A percentile compares a stretch with the other conserved stretches of the same genome.
Conservation (phyloP, 1,140 invertebrate genomes). For the Chlorops oryzae region DNA sequence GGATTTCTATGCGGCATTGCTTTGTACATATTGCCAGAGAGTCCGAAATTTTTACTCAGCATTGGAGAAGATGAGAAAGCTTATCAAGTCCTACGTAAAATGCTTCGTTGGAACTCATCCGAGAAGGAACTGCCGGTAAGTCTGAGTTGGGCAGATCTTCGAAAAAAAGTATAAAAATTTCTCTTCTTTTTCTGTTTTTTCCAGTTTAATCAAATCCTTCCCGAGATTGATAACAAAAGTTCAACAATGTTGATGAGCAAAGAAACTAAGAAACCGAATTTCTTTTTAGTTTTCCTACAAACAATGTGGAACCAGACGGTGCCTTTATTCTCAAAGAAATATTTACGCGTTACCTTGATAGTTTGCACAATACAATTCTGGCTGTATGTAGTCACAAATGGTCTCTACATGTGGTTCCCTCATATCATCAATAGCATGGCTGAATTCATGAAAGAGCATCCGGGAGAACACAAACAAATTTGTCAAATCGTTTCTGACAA, state of each 20-base stretch:
- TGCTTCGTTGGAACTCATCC: slow-evolving; percentile 57
- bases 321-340: slow-evolving; percentile 49
- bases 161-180: no score
- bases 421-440: slow-evolving; percentile 20
- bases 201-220: slow-evolving; percentile 7
- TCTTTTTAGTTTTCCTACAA: slow-evolving; percentile 11
- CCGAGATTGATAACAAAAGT: slow-evolving; percentile 13
- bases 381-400: slow-evolving; percentile 48
- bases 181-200: no score
- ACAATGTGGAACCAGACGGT: slow-evolving; percentile 49
- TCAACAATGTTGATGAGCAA: background rate
- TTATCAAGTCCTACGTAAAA: slow-evolving; percentile 52
- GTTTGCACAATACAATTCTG: slow-evolving; percentile 37
- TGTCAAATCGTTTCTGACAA: slow-evolving; percentile 20
- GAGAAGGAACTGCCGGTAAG: slow-evolving; percentile 21
- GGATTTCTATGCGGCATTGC: slow-evolving; percentile 33
- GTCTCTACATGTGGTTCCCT: slow-evolving; percentile 25
- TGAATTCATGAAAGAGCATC: slow-evolving; percentile 15
- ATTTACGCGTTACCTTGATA: slow-evolving; percentile 47
- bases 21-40: slow-evolving; percentile 58
- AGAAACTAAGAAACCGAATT: background rate
- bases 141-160: background rate
- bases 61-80: slow-evolving; percentile 55
- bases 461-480: slow-evolving; percentile 9
- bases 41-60: slow-evolving; percentile 65